Base-by-base conservation (phyloP, 2,797 vertebrate species). In the Antrozous pallidus region DNA sequence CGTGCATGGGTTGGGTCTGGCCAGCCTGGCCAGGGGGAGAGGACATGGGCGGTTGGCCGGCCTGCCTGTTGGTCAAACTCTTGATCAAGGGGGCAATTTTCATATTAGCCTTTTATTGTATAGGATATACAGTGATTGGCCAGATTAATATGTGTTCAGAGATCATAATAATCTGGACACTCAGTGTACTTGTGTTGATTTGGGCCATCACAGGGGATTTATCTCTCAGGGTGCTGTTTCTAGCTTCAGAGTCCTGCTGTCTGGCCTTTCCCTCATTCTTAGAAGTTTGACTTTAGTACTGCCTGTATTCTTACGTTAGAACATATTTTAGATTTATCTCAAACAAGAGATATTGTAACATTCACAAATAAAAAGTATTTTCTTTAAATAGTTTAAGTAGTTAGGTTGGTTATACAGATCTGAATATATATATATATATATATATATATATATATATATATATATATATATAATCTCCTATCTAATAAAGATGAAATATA, bases 401-500 rank as follows among this genome's bases (percentile, higher is more conserved):
- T 95, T 88, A 92, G 71, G 71, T 83, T 87, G 20, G 11, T 89
- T 93, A 86, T 93, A 80, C n/a, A 92, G 36, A 90, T 51, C 38
- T 83, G 58, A 82, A 10, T 22, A 58, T 24, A 51, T 51, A 51
- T 51, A 51, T 51, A 20, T 51, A 20, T 8, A 20, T 45, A 45
- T 45, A 45, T 45, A 45, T 45, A 45, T 45, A 45, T 77, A 82
- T 89, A 40, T 82, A 45, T 11, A 45, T 45, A 45, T 45, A 45
- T 45, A 45, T 45, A 45, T 45, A 45, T 45, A 45, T n/a, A n/a
- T n/a, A n/a, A n/a, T n/a, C n/a, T 45, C 45, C 45, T 47, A 47
- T 22, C 8, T 9, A 54, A 24, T 54, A 54, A 54, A 54, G 51
- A 54, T 22, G 20, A 8, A 54, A 54, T 54, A 54, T 54, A 2